phyloP scores from a whole-genome alignment of 2,888 invertebrate species.

The Platycheirus albimanus region DNA sequence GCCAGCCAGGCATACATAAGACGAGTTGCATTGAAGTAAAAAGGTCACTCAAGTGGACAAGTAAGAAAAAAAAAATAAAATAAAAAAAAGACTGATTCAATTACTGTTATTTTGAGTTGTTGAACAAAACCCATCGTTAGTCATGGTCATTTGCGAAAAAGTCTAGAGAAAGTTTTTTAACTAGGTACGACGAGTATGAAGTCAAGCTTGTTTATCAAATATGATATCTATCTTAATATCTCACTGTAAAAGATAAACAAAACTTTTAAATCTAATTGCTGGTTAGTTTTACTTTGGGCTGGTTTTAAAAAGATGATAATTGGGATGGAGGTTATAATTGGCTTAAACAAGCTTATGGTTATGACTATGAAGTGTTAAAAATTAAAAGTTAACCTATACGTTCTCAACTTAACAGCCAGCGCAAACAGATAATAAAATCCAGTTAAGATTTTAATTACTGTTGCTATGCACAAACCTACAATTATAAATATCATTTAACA shows the following conservation, averaged over 20 bases:
- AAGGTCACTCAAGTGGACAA: constrained; percentile 51
- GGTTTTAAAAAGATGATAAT: background rate
- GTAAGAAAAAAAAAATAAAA: too few relatives aligned
- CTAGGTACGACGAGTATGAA: background rate
- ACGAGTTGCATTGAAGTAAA: too few relatives aligned
- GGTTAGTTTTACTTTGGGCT: background rate
- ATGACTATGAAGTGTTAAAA: too few relatives aligned
- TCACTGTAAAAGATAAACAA: background rate
- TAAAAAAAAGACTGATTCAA: constrained; percentile 39
- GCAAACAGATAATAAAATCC: too few relatives aligned
- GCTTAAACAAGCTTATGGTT: background rate
- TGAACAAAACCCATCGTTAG: constrained; percentile 21
- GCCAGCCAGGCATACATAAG: constrained; percentile 4
- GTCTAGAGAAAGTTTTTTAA: constrained; percentile 13
- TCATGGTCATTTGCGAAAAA: constrained; percentile 48
- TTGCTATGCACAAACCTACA: too few relatives aligned
- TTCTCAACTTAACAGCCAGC: too few relatives aligned
- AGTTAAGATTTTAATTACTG: too few relatives aligned
- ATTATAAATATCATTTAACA: too few relatives aligned
- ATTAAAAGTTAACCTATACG: too few relatives aligned
- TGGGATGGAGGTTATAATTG: background rate
- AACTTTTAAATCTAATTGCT: background rate
- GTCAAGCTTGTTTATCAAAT: background rate
- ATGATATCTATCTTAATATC: constrained; percentile 6
- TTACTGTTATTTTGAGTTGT: constrained; percentile 10